A percentile compares a stretch with the other conserved stretches of the same genome.
phyloP scores from a whole-genome alignment of 35 echinoderm and acorn worm genomes.

The Lytechinus variegatus region DNA sequence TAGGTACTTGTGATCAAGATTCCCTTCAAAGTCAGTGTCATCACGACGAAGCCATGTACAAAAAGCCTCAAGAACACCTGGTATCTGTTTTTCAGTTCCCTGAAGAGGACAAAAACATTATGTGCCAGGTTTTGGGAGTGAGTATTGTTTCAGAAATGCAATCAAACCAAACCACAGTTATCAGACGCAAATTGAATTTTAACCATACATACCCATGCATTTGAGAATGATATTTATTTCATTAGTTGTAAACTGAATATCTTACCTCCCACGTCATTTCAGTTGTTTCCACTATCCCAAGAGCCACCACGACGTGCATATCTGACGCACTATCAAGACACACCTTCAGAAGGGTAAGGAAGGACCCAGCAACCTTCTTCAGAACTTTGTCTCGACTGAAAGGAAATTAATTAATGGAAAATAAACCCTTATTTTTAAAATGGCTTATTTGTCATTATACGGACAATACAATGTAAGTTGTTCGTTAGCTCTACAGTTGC shows the following conservation, averaged over 20 bases:
- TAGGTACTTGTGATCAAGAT: neutral
- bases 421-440: neutral
- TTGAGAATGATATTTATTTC: too few relatives aligned
- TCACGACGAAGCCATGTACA: neutral
- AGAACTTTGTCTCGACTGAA: conserved; percentile 32
- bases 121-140: too few relatives aligned
- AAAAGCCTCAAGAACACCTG: neutral
- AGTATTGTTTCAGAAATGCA: too few relatives aligned
- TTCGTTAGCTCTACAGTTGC: too few relatives aligned
- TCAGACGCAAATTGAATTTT: too few relatives aligned
- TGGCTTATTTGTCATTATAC: too few relatives aligned
- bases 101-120: neutral
- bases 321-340: conserved; percentile 18
- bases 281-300: neutral
- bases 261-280: conserved; percentile 39
- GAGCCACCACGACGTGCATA: conserved; percentile 43
- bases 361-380: neutral
- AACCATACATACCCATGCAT: too few relatives aligned
- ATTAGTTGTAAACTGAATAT: neutral
- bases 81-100: neutral
- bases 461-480: too few relatives aligned
- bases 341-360: neutral
- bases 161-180: too few relatives aligned
- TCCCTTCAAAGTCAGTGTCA: neutral
- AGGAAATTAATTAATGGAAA: neutral